Conservation (phyloP, 2,888 invertebrate genomes). For the Leptinotarsa haldemani region DNA sequence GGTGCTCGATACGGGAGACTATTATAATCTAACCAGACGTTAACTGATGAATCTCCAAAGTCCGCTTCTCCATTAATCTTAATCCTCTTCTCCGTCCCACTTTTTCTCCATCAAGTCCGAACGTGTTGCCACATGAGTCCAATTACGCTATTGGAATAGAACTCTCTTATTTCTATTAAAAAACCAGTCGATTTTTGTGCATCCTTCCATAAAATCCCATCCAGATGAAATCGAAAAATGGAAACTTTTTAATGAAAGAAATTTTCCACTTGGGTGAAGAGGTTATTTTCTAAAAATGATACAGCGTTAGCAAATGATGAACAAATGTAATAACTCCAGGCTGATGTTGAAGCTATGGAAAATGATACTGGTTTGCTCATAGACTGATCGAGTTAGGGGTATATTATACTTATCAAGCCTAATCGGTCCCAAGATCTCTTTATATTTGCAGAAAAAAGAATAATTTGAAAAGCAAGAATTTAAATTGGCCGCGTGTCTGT, state of each 20-base stretch:
- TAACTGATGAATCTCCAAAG: neutral
- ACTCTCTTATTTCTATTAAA: neutral
- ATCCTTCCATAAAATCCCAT: neutral
- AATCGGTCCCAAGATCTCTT: no score
- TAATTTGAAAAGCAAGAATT: no score
- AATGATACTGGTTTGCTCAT: no score
- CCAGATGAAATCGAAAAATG: neutral
- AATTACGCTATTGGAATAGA: neutral
- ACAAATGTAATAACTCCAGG: no score
- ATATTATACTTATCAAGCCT: no score
- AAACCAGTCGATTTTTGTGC: neutral
- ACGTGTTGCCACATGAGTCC: neutral
- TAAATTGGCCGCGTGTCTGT: no score
- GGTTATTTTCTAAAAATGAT: no score
- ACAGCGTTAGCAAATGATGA: no score
- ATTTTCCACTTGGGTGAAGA: no score
- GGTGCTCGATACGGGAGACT: neutral
- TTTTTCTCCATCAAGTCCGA: conserved; percentile 10
- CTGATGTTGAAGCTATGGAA: no score
- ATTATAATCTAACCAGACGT: neutral
- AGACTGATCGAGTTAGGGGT: no score
- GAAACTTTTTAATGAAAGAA: neutral
- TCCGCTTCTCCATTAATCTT: neutral
- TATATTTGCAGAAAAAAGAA: no score
- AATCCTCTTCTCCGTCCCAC: neutral